Percentiles rank a stretch among this genome's conserved stretches.
Conservation (phyloP, 2,888 invertebrate species). For the Torymus tubicola region DNA sequence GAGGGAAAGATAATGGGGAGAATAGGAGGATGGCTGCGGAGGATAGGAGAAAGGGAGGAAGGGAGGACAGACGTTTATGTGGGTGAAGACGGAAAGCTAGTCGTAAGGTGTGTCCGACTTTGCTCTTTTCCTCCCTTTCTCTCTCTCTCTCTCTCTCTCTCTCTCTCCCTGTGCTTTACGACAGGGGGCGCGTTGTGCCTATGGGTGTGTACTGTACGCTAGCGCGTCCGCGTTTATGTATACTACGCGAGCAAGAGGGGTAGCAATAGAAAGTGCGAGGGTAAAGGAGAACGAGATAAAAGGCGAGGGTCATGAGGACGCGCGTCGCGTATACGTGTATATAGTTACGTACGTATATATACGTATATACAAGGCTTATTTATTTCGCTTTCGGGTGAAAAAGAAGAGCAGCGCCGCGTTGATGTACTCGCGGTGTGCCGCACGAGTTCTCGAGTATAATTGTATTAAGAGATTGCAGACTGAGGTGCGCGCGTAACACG, state of each 20-base stretch:
- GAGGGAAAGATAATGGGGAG: background rate
- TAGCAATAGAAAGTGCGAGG: no score
- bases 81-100: no score
- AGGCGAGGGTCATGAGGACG: no score
- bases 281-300: no score
- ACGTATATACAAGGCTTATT: constrained; percentile 16
- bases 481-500: background rate
- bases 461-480: constrained; percentile 36
- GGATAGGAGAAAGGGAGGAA: background rate
- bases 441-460: constrained; percentile 10
- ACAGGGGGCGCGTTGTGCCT: background rate
- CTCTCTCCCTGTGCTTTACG: constrained; percentile 8
- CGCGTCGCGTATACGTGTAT: no score
- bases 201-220: background rate
- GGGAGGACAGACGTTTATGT: no score
- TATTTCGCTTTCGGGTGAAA: background rate
- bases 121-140: constrained; percentile 19
- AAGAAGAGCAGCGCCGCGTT: background rate
- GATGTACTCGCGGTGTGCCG: background rate
- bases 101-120: constrained; percentile 30
- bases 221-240: no score
- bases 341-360: no score
- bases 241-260: no score
- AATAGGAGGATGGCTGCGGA: constrained; percentile 4
- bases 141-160: background rate